Conservation (phyloP, 2,888 invertebrate species). For the Sarcophaga rosellei region DNA sequence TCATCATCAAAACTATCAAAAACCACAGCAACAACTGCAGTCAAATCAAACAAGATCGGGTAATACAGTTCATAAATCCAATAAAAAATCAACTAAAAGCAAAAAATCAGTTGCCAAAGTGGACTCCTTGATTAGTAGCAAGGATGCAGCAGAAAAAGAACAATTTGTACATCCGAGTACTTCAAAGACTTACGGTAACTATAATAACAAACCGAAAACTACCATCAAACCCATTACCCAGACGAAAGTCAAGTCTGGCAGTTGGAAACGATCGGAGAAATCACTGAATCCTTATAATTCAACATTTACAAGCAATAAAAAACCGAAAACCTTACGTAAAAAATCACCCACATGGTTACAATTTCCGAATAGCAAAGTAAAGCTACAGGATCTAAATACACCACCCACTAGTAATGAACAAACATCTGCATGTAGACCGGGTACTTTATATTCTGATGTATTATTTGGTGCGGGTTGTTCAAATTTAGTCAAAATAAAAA, state of each 20-base stretch:
- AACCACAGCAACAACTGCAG: slow-evolving; percentile 38
- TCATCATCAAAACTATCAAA: slow-evolving; percentile 40
- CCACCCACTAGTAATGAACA: slow-evolving; percentile 35
- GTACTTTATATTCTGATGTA: slow-evolving; percentile 72
- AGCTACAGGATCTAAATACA: slow-evolving; percentile 13
- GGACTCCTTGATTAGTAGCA: slow-evolving; percentile 20
- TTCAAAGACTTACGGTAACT: slow-evolving; percentile 13
- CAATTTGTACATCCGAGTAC: not conserved
- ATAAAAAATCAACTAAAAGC: slow-evolving; percentile 64
- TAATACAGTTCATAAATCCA: slow-evolving; percentile 38
- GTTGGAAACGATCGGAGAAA: slow-evolving; percentile 72
- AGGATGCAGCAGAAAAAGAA: slow-evolving; percentile 57
- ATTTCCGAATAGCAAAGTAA: slow-evolving; percentile 60
- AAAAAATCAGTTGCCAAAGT: slow-evolving; percentile 65
- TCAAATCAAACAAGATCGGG: slow-evolving; percentile 42
- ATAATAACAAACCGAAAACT: slow-evolving; percentile 8
- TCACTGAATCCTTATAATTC: slow-evolving; percentile 60
- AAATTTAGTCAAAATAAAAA: slow-evolving; percentile 70
- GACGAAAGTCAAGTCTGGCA: slow-evolving; percentile 70
- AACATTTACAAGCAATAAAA: slow-evolving; percentile 62
- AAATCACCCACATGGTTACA: slow-evolving; percentile 70
- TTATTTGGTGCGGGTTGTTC: slow-evolving; percentile 71
- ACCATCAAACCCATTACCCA: slow-evolving; percentile 28
- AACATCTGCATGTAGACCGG: slow-evolving; percentile 70
- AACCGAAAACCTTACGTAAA: slow-evolving; percentile 65